Conservation (phyloP, 2,113 vertebrate genomes). For the Neodon shergylaensis region DNA sequence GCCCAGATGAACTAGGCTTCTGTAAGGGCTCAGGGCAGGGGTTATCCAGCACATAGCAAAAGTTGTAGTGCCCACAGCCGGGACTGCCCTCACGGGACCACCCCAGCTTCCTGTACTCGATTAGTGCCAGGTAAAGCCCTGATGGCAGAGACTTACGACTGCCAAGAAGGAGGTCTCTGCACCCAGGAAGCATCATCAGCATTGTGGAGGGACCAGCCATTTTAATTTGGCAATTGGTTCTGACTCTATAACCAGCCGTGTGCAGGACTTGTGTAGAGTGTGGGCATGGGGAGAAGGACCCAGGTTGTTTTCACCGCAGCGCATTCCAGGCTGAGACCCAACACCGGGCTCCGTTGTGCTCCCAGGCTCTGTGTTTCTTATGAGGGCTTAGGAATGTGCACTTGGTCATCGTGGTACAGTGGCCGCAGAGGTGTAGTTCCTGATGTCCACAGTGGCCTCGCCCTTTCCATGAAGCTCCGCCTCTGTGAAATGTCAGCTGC, state of each 20-base stretch:
- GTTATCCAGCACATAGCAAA: neutral
- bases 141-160: neutral
- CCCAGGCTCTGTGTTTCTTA: neutral
- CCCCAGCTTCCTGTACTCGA: neutral
- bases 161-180: neutral
- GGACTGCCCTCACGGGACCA: neutral
- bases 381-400: accelerated
- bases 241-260: slow-evolving; percentile 7
- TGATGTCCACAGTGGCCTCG: neutral
- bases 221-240: slow-evolving; percentile 52
- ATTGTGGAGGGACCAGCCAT: neutral
- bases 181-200: neutral
- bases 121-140: neutral
- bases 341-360: accelerated
- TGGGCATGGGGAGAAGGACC: neutral
- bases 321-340: neutral
- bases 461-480: neutral
- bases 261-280: slow-evolving; percentile 32
- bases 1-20: neutral
- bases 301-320: neutral
- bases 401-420: neutral
- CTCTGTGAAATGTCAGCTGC: neutral
- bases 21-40: neutral
- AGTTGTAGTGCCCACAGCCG: too few species aligned
- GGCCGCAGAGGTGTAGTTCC: neutral